A percentile compares a stretch with the other conserved stretches of the same genome.
Evolutionary conservation across 2,888 invertebrate species (phyloP).

Genomic region (Phoronis australis): DNA sequence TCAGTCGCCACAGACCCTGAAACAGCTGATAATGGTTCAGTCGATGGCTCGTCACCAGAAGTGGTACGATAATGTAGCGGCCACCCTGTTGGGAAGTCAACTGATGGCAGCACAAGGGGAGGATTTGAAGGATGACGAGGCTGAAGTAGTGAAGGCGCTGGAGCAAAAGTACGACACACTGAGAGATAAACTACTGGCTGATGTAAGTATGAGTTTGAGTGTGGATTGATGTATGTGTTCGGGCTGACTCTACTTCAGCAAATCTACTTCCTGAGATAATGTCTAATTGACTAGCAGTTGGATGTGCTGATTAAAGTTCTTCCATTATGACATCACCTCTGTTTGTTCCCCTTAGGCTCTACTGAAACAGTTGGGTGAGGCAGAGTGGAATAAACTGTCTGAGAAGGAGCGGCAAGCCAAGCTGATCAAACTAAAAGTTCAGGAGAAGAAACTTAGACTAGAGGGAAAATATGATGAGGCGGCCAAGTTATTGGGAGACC

Average conservation of each 20-base stretch:
- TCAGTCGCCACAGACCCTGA: constrained; percentile 21
- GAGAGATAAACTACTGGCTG: constrained; percentile 35
- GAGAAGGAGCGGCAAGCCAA: constrained; percentile 33
- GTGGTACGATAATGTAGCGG: constrained; percentile 32
- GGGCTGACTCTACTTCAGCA: too few relatives aligned
- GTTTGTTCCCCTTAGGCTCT: constrained; percentile 34
- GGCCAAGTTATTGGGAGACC: constrained; percentile 16
- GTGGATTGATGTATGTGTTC: too few relatives aligned
- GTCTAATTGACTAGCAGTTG: too few relatives aligned
- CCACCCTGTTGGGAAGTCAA: constrained; percentile 20
- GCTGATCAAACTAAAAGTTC: constrained; percentile 29
- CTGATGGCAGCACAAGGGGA: constrained; percentile 8
- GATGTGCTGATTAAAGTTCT: too few relatives aligned
- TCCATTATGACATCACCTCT: neutral
- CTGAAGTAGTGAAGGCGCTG: constrained; percentile 27
- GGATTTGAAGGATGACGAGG: constrained; percentile 15
- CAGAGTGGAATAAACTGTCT: constrained; percentile 36
- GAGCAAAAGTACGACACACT: constrained; percentile 43
- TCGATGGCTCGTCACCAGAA: constrained; percentile 8
- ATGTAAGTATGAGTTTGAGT: too few relatives aligned
- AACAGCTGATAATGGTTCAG: constrained; percentile 21
- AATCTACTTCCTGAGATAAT: too few relatives aligned
- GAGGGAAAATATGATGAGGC: constrained; percentile 33
- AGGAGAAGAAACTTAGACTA: constrained; percentile 26
- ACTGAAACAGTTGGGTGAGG: constrained; percentile 35